phyloP scores from a whole-genome alignment of 2,113 vertebrate species.

The Machaerirhynchus nigripectus region DNA sequence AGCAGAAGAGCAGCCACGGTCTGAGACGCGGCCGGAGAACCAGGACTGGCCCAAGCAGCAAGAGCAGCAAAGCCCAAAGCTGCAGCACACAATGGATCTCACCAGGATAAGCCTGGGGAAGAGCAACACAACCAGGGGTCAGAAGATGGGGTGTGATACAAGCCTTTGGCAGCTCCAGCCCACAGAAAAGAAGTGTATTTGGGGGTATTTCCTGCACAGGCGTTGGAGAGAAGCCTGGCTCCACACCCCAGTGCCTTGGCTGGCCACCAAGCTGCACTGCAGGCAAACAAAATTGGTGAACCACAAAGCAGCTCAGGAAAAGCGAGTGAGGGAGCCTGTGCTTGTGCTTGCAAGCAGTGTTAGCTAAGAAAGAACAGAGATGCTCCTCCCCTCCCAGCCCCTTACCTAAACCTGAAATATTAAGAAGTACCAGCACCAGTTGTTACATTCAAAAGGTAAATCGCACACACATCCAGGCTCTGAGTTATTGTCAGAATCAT shows the following conservation, averaged over 20 bases:
- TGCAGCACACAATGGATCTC: neutral
- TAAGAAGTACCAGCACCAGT: neutral
- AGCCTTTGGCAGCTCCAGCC: neutral
- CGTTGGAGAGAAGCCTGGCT: neutral
- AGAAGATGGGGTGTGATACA: neutral
- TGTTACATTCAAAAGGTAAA: neutral
- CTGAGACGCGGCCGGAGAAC: fast-evolving
- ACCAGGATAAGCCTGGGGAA: neutral
- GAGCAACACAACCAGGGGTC: neutral
- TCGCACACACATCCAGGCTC: neutral
- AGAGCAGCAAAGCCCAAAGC: neutral
- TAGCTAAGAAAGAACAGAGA: neutral
- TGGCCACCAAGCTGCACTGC: conserved; percentile 58
- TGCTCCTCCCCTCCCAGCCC: neutral
- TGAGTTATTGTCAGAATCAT: neutral
- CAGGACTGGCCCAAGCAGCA: neutral
- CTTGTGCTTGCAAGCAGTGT: neutral
- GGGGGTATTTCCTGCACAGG: neutral
- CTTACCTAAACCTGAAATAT: neutral
- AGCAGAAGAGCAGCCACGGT: fast-evolving
- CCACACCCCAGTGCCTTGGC: conserved; percentile 48
- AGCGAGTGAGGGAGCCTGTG: neutral
- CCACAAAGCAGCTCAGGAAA: conserved; percentile 4
- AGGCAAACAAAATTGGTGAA: conserved; percentile 31
- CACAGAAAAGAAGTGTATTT: neutral